Evolutionary conservation across 1,140 invertebrate species (phyloP).

Genomic region (Drosophila lacteicornis): DNA sequence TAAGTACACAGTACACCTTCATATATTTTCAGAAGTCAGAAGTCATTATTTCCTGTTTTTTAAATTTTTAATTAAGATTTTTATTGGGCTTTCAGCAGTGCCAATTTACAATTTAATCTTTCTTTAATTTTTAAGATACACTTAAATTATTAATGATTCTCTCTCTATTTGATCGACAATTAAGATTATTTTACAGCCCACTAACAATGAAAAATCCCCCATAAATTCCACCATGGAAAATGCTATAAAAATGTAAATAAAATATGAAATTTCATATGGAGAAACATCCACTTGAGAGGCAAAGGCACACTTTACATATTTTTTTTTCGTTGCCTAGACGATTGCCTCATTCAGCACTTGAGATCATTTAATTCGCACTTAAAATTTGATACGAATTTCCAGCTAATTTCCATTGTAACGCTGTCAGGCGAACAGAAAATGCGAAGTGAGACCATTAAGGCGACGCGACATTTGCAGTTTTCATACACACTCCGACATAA

Average conservation of each 20-base stretch:
- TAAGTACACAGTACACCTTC: no score
- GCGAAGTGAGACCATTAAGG: slow-evolving; percentile 40
- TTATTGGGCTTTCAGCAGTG: no score
- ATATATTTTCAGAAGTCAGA: no score
- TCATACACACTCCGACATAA: slow-evolving; percentile 23
- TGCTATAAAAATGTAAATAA: not conserved
- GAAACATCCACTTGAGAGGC: slow-evolving; percentile 1
- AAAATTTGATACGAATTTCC: slow-evolving; percentile 29
- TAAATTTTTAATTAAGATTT: no score
- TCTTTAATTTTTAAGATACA: no score
- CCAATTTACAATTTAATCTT: no score
- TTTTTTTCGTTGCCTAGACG: slow-evolving; percentile 13
- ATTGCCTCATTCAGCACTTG: slow-evolving; percentile 47
- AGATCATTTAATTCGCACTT: slow-evolving; percentile 47
- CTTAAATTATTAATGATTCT: no score
- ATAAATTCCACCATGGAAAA: not conserved
- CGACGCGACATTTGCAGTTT: slow-evolving; percentile 54
- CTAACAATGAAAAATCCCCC: no score
- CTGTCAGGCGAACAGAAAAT: slow-evolving; percentile 19
- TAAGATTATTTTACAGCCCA: not conserved
- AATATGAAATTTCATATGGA: slow-evolving; percentile 4
- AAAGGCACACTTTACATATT: not conserved
- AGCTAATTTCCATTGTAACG: slow-evolving; percentile 48
- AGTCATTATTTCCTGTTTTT: no score
- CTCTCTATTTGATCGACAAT: not conserved